Conservation (phyloP, 2,797 vertebrate species). For the Sebastes minor region DNA sequence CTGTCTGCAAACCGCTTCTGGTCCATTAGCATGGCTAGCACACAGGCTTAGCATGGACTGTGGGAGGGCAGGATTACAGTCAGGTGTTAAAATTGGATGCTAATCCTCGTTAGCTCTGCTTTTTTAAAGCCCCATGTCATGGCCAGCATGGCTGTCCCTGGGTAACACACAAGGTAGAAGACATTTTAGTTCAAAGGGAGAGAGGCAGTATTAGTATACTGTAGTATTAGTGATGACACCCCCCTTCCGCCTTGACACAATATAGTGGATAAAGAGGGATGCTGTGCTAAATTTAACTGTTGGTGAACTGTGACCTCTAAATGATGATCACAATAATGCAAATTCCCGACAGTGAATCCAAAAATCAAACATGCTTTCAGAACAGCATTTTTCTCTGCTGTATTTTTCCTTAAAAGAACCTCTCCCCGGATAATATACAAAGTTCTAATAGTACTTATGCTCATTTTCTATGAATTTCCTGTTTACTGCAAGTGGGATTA, state of each 20-base stretch:
- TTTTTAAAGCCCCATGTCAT: slow-evolving; percentile 73
- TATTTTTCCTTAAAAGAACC: not conserved
- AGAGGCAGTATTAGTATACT: not conserved
- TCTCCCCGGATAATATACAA: not conserved
- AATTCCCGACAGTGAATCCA: not conserved
- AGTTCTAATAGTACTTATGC: not conserved
- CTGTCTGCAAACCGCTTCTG: slow-evolving; percentile 44
- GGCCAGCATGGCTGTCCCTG: slow-evolving; percentile 41
- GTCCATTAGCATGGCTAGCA: slow-evolving; percentile 69
- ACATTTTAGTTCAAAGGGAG: slow-evolving; percentile 8
- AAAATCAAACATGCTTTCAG: not conserved
- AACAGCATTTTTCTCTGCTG: not conserved
- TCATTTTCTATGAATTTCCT: slow-evolving; percentile 3
- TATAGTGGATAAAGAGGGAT: not conserved
- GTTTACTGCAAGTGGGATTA: not conserved
- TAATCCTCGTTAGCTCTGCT: slow-evolving; percentile 81
- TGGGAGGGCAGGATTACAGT: slow-evolving; percentile 80
- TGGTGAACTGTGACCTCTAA: not conserved
- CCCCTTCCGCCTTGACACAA: not conserved
- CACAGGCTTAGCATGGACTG: slow-evolving; percentile 71
- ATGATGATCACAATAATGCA: not conserved
- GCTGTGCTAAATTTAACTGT: not conserved
- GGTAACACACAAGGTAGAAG: slow-evolving; percentile 29
- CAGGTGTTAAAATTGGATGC: slow-evolving; percentile 84
- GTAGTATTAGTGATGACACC: not conserved